Conservation (phyloP, 2,797 vertebrate species). For the Oreochromis mossambicus region DNA sequence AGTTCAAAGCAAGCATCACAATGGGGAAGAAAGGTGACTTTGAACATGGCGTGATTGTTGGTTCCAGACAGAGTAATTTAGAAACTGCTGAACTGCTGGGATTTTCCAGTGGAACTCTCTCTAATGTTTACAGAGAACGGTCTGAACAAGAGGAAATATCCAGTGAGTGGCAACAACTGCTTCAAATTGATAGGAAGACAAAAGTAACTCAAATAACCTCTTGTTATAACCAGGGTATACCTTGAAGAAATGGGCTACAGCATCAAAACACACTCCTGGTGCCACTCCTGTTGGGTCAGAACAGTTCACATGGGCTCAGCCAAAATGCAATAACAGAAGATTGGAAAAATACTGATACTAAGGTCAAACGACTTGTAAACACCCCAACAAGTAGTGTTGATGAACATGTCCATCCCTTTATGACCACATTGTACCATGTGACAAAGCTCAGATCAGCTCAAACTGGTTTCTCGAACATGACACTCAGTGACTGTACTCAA, state of each 20-base stretch:
- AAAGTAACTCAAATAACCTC: background rate
- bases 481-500: rapidly evolving
- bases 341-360: background rate
- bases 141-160: background rate
- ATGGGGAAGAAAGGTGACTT: background rate
- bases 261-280: background rate
- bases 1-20: background rate
- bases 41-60: background rate
- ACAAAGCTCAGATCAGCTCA: background rate
- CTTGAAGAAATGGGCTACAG: background rate
- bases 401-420: background rate
- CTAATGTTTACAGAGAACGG: rapidly evolving
- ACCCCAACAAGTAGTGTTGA: background rate
- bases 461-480: background rate
- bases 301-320: background rate
- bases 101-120: background rate
- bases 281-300: rapidly evolving
- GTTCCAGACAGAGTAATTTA: background rate
- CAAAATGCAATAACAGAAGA: background rate
- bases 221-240: rapidly evolving
- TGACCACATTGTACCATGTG: background rate
- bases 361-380: background rate
- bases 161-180: background rate
- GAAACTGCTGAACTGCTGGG: background rate
- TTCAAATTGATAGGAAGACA: background rate